Evolutionary conservation across 2,113 vertebrate genomes (phyloP).

Genomic region (Bambusicola thoracicus): DNA sequence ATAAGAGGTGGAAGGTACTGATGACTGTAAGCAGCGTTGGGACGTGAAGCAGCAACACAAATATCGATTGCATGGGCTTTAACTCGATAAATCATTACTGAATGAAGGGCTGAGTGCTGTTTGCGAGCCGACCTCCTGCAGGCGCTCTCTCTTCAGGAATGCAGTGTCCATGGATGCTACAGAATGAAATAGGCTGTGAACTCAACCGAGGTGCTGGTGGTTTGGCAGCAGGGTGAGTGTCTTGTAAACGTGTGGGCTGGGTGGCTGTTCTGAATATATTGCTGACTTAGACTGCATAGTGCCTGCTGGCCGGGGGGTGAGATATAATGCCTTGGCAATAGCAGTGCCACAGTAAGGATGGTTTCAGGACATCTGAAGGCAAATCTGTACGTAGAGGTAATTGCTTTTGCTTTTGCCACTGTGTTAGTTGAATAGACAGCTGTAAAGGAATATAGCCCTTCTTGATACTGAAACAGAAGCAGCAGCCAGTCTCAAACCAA

Average conservation of each 20-base stretch:
- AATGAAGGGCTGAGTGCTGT: neutral
- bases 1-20: neutral
- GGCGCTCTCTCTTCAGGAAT: neutral
- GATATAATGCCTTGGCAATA: neutral
- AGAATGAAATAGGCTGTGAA: neutral
- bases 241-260: neutral
- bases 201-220: neutral
- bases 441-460: accelerated
- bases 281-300: accelerated
- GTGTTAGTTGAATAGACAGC: too few relatives aligned
- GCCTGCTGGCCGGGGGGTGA: neutral
- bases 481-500: neutral
- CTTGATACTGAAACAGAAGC: neutral
- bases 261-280: neutral
- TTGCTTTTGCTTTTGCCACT: too few relatives aligned
- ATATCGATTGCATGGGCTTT: accelerated
- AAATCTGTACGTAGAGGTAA: neutral
- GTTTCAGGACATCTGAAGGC: neutral
- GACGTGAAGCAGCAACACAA: neutral
- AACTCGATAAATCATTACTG: neutral
- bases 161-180: neutral
- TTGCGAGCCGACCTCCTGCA: neutral
- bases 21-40: accelerated
- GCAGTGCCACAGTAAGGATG: neutral
- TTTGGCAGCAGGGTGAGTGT: neutral